Conservation (phyloP, 1,140 invertebrate species). For the Bombus impatiens region DNA sequence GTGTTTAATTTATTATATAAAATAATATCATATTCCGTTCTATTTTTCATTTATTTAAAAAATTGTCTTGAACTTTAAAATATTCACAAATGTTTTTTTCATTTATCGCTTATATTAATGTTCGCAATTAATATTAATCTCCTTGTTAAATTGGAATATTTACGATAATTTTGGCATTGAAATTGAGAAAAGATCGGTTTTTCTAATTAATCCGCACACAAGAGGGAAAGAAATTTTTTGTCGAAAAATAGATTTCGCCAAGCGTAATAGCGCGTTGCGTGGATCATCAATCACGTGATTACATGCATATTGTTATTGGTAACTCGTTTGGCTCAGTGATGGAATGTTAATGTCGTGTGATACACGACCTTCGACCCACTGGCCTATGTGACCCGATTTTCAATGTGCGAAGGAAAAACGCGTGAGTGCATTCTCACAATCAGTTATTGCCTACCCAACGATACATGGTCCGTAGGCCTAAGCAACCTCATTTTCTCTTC, state of each 20-base stretch:
- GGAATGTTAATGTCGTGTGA: constrained; percentile 30
- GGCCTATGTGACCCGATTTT: constrained; percentile 6
- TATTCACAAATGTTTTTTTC: background rate
- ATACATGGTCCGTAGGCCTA: background rate
- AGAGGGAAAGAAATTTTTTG: background rate
- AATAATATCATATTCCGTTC: background rate
- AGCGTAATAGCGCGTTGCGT: background rate
- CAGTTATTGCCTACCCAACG: constrained; percentile 7
- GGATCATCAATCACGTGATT: background rate
- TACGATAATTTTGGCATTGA: too few species aligned
- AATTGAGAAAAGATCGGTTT: background rate
- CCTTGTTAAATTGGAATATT: background rate
- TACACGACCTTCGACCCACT: constrained; percentile 6
- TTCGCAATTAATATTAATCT: background rate
- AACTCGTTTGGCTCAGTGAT: background rate
- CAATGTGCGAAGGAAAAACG: background rate
- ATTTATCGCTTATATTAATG: background rate
- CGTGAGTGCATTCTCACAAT: constrained; percentile 15
- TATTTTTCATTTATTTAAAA: too few species aligned
- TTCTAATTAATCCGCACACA: background rate
- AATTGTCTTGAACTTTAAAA: background rate
- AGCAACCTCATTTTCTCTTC: constrained; percentile 9
- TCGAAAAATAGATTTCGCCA: background rate
- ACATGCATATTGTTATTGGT: background rate
- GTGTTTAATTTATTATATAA: background rate